Evolutionary conservation across 2,797 vertebrate species (phyloP).

Genomic region (Orestias chungarensis): DNA sequence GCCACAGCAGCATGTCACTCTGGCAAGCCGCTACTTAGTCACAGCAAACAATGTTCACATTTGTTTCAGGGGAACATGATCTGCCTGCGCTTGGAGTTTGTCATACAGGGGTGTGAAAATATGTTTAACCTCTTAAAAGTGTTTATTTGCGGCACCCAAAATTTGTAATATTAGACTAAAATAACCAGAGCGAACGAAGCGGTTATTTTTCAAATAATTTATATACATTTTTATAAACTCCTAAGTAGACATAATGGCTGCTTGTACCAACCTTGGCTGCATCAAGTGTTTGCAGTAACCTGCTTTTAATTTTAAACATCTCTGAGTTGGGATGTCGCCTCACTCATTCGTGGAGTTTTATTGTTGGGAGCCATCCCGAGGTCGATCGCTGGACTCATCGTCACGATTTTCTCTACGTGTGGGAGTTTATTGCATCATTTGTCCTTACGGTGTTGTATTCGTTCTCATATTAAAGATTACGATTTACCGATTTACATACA

Average conservation of each 20-base stretch:
- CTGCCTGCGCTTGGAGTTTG: conserved; percentile 1
- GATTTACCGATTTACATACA: too few relatives aligned
- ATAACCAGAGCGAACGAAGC: background rate
- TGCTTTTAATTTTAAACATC: background rate
- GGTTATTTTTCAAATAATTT: background rate
- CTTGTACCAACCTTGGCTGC: background rate
- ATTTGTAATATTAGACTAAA: background rate
- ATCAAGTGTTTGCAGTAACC: background rate
- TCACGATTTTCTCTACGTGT: background rate
- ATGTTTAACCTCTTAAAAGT: background rate
- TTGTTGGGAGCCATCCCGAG: background rate
- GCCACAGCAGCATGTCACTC: background rate
- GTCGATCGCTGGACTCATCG: background rate
- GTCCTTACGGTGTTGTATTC: too few relatives aligned
- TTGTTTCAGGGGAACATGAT: conserved; percentile 4
- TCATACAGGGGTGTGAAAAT: background rate
- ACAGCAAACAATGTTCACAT: background rate
- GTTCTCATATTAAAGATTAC: too few relatives aligned
- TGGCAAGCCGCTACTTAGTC: background rate
- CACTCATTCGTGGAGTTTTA: too few relatives aligned
- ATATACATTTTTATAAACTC: background rate
- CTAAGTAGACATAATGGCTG: background rate
- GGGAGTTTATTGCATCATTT: too few relatives aligned
- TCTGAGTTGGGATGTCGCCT: too few relatives aligned
- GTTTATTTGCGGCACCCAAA: background rate